Evolutionary conservation across 2,113 vertebrate genomes (phyloP).

Genomic region (Diadophis punctatus): DNA sequence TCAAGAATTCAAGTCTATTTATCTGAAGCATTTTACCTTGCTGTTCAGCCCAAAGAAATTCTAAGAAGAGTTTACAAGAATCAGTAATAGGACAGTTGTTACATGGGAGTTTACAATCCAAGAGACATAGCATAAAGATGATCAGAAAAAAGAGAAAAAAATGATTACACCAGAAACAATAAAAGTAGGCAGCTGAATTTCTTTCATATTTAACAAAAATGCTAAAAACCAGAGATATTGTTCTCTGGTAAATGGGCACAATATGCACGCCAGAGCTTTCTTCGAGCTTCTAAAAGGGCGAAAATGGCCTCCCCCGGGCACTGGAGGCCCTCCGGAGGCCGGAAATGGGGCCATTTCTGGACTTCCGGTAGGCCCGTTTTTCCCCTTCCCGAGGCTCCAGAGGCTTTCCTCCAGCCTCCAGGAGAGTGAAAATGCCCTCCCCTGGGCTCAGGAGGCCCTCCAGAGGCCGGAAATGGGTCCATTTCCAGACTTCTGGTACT

Average conservation of each 20-base stretch:
- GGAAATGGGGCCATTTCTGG: no score
- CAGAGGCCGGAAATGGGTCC: no score
- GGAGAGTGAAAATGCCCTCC: no score
- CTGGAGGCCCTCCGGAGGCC: no score
- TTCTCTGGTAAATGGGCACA: accelerated
- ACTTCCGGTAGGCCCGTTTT: no score
- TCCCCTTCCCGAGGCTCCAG: no score
- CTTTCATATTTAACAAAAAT: neutral
- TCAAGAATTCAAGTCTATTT: neutral
- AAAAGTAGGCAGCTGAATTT: neutral
- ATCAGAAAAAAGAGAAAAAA: neutral
- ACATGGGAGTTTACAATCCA: neutral
- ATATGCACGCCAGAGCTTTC: neutral
- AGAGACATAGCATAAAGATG: neutral
- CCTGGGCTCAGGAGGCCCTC: no score
- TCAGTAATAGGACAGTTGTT: neutral
- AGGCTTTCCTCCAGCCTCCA: no score
- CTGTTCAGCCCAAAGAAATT: neutral
- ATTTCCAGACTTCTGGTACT: no score
- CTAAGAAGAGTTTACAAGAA: neutral
- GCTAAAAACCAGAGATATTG: neutral
- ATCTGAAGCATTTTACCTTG: neutral
- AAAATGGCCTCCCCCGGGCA: no score
- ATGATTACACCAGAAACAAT: neutral
- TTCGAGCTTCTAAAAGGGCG: no score